Evolutionary conservation across 2,797 vertebrate genomes (phyloP).

Genomic region (Syngnathus rostellatus): DNA sequence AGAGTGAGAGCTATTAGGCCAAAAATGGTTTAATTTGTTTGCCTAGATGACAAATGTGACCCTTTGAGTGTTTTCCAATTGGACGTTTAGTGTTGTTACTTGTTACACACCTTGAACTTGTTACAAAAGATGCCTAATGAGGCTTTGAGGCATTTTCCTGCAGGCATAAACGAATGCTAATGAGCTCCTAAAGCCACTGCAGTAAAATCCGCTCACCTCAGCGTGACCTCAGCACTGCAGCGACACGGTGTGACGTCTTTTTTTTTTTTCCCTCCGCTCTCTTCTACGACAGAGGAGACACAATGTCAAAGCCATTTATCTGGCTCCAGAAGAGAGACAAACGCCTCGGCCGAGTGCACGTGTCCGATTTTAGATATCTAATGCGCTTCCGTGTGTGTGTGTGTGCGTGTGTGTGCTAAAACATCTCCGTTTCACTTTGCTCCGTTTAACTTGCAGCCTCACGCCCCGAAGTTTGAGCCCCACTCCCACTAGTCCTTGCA

Average conservation of each 20-base stretch:
- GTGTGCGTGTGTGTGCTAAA: constrained; percentile 14
- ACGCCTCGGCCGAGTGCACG: constrained; percentile 7
- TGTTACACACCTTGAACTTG: background rate
- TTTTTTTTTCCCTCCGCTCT: background rate
- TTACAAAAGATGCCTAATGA: background rate
- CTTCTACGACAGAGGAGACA: background rate
- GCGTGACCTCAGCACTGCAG: constrained; percentile 23
- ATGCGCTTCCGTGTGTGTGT: background rate
- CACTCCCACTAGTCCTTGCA: constrained; percentile 99
- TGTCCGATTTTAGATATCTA: background rate
- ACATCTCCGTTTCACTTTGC: constrained; percentile 60
- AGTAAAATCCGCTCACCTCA: constrained; percentile 43
- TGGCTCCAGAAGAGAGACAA: background rate
- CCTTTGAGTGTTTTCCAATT: too few species aligned
- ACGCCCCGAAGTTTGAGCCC: constrained; percentile 99
- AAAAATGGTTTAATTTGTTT: background rate
- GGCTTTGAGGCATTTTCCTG: background rate
- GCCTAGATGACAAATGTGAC: background rate
- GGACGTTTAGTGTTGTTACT: background rate
- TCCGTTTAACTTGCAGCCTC: constrained; percentile 97
- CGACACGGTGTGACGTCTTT: background rate
- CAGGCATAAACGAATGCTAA: background rate
- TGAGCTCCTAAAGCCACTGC: constrained; percentile 27
- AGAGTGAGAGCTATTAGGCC: background rate
- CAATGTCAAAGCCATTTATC: background rate